These are phyloP conservation scores for Illadopsis cleaveri DNA, from an alignment of 2,113 vertebrate genomes.

Conservation along the genomic window DNA sequence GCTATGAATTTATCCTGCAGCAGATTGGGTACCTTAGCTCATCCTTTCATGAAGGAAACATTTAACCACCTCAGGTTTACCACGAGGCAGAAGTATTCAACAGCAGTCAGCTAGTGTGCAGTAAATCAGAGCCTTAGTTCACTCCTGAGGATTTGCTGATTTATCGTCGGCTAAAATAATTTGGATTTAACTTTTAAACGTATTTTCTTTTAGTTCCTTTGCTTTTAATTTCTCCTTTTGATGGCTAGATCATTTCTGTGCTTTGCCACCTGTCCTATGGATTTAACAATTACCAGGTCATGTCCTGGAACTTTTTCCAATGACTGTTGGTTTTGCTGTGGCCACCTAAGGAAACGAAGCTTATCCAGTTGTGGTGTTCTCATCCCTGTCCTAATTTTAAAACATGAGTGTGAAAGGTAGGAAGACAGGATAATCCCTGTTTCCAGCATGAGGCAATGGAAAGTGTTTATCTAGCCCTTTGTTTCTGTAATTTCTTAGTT, in stretches of 20 bases:
- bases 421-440: neutral
- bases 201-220: neutral
- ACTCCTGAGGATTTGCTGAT: neutral
- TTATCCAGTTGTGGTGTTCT: neutral
- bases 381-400: neutral
- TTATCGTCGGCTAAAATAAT: neutral
- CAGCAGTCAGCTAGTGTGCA: neutral
- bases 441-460: neutral
- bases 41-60: neutral
- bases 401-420: neutral
- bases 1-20: neutral
- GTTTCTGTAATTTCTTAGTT: neutral
- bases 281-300: neutral
- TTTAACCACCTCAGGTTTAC: neutral
- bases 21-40: neutral
- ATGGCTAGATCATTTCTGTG: neutral
- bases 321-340: neutral
- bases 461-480: neutral
- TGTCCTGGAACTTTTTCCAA: neutral
- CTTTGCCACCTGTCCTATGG: neutral
- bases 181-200: neutral
- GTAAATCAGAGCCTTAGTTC: neutral
- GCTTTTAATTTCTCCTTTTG: neutral
- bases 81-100: neutral
- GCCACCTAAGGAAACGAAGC: neutral